These are phyloP conservation scores for Phataginus tetradactyla DNA, from an alignment of 2,797 vertebrate genomes.

Conservation along the genomic window DNA sequence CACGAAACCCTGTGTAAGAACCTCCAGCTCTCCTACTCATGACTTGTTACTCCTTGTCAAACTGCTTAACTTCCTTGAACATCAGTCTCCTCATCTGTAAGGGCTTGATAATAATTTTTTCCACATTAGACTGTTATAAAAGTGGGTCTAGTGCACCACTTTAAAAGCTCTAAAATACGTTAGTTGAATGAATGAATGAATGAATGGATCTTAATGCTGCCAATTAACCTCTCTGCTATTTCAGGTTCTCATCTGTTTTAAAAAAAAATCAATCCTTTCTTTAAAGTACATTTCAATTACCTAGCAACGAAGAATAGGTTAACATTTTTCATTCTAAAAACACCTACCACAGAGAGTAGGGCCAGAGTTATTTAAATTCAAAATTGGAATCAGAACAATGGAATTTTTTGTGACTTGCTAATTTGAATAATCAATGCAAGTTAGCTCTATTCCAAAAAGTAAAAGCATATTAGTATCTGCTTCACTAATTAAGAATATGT, in stretches of 20 bases:
- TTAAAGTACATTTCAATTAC: conserved; percentile 65
- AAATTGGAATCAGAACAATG: conserved; percentile 70
- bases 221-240: conserved; percentile 56
- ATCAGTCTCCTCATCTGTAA: conserved; percentile 34
- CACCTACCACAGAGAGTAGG: conserved; percentile 61
- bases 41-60: neutral
- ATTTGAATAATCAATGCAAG: conserved; percentile 67
- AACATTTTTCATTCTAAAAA: conserved; percentile 78
- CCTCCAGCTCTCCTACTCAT: neutral
- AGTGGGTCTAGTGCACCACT: neutral
- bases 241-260: conserved; percentile 46
- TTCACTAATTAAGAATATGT: conserved; percentile 68
- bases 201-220: conserved; percentile 40
- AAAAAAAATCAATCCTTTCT: conserved; percentile 60
- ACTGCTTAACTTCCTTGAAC: conserved; percentile 35
- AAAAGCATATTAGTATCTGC: conserved; percentile 65
- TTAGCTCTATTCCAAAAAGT: conserved; percentile 62
- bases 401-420: conserved; percentile 58
- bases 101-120: conserved; percentile 3
- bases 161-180: conserved; percentile 37
- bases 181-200: conserved; percentile 28
- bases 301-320: conserved; percentile 57
- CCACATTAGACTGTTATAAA: neutral
- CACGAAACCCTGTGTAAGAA: conserved; percentile 24
- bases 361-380: conserved; percentile 61